Base-by-base conservation (phyloP, 2,888 invertebrate genomes). In the Argyresthia goedartella region DNA sequence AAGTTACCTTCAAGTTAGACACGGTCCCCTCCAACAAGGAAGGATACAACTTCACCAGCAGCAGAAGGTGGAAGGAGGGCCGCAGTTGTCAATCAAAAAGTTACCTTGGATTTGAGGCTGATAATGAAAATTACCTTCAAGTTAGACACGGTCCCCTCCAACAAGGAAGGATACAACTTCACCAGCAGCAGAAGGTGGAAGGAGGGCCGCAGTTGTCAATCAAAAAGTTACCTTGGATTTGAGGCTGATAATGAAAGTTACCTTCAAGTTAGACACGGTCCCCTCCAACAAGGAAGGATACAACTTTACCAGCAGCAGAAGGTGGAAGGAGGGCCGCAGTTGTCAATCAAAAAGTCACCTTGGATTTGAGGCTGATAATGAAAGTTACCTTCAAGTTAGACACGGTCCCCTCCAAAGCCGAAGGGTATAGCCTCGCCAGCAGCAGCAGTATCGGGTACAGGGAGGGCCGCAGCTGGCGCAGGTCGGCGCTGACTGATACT, bases 391-490 rank as follows among this genome's bases (percentile, higher is more conserved):
- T 91, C 51, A 92, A 78, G 61, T 89, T 89, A 16, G 91, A 88
- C 60, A 91, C 91, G 9, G 90, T 88, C 42, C 91, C 92, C 64
- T 95, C 94, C 49, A 91, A 76, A 1, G 91, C 87, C 0, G 93
- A 92, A 0, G 95, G 93, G 73, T 93, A 93, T 4, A 97, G 84
- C 36, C 95, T 85, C 1, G 92, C 91, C 50, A 97, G 81, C 53
- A 97, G 81, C 63, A 96, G 75, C 57, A 97, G 80, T 46, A 94
- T 87, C 0, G 95, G 94, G 77, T 93, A 94, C 55, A 96, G 75
- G 6, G 91, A 88, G 0, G 92, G 90, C 55, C 92, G 89, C 52
- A 81, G 76, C 74, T 56, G 64, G 63, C 14, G 63, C 55, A 0
- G 52, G 58, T 7, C 67, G 64, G 1, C 71, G 69, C 46, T 54